Conservation (phyloP, 1,140 invertebrate species). For the honey bee (Apis mellifera) region Amel_HAv3.1 CM009939.2:10072001-10072500, state of each 20-base stretch:
- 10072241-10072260: background rate
- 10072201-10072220: background rate
- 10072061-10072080: constrained; percentile 6
- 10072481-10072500: too few relatives aligned
- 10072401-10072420: too few relatives aligned
- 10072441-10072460: background rate
- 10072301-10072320: constrained; percentile 23
- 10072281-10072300: background rate
- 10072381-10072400: too few relatives aligned
- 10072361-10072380: too few relatives aligned
- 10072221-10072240: too few relatives aligned
- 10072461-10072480: background rate
- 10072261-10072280: too few relatives aligned
- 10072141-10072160: background rate
- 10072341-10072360: background rate
- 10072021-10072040: constrained; percentile 43
- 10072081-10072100: constrained; percentile 26
- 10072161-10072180: background rate
- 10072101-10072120: background rate
- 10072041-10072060: background rate
- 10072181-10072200: background rate
- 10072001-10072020: constrained; percentile 60
- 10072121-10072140: background rate
- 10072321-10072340: constrained; percentile 33
- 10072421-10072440: too few relatives aligned